Base-by-base conservation (phyloP, 2,888 invertebrate genomes). In the Stictocephala bisonia region DNA sequence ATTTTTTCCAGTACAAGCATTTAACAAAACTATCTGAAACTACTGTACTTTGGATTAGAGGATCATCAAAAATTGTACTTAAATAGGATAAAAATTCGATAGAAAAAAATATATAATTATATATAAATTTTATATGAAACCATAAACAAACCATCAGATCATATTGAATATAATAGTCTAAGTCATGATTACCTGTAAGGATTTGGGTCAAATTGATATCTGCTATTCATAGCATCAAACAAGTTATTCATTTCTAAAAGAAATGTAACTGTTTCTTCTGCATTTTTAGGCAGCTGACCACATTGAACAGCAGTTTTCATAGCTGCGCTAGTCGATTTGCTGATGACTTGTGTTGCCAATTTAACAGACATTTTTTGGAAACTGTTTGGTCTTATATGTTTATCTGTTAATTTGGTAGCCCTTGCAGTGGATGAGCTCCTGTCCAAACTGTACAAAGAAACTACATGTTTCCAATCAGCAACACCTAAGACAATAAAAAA, bases 341-440 rank as follows among this genome's bases (percentile, higher is more conserved):
- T 67, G 44, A 67, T 44, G 3, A 67, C 67, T 24, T 67, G 67
- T 26, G 67, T 67, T 15, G 48, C 67, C 26, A 67, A 22, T 24
- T 51, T 69, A 9, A 69, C 69, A 18, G 48, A 27, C 27, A 69
- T 69, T 24, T 69, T 69, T n/a, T 51, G 29, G 27, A 68, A 68
- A 3, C 9, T 13, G 9, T 51, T 69, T 1, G 69, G 69, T 20
- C 18, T 2, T 0, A 69, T 29, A 18, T 69, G 69, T 27, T 22
- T 53, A 6, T 27, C 35, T 20, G 56, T 53, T 35, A 70, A 31
- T 20, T 53, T 70, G 0, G 70, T 53, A 22, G 53, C 53, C 22
- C 70, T 51, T 18, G 70, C 51, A n/a, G 35, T 35, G 6, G 6
- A 15, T 35, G 70, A 31, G n/a, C 24, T 6, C 7, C 22, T 70